Conservation (phyloP, 2,113 vertebrate genomes). For the Dasyurus viverrinus region DNA sequence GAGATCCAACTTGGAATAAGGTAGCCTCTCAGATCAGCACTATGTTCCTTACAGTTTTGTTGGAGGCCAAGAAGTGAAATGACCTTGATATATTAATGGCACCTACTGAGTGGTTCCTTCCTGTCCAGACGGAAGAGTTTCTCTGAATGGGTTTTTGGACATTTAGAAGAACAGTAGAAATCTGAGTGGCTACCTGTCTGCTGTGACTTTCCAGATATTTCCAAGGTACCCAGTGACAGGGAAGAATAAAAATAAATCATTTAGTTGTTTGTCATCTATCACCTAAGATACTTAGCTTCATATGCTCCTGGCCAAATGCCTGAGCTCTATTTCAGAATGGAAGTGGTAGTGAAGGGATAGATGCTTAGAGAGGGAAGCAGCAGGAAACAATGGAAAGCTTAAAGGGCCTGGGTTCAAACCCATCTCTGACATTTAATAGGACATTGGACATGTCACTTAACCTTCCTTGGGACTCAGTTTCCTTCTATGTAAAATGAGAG, state of each 20-base stretch:
- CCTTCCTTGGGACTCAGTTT: too few relatives aligned
- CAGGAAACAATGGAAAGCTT: background rate
- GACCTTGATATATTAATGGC: too few relatives aligned
- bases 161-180: accelerated
- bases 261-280: background rate
- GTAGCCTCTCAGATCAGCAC: too few relatives aligned
- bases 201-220: background rate
- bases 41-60: too few relatives aligned
- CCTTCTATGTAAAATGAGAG: too few relatives aligned
- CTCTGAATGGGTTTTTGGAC: background rate
- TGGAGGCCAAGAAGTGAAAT: too few relatives aligned
- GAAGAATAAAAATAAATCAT: background rate
- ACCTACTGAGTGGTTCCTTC: background rate
- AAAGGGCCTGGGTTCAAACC: background rate
- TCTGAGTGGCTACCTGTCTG: background rate
- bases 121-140: background rate
- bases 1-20: background rate
- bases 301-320: background rate
- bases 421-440: too few relatives aligned
- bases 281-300: background rate
- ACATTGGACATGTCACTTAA: too few relatives aligned
- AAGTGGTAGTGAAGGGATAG: background rate
- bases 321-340: too few relatives aligned
- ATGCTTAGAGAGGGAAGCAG: background rate
- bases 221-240: slow-evolving; percentile 17